A percentile compares a stretch with the other conserved stretches of the same genome.
phyloP scores from a whole-genome alignment of 2,888 invertebrate species.

The Platycheirus albimanus region DNA sequence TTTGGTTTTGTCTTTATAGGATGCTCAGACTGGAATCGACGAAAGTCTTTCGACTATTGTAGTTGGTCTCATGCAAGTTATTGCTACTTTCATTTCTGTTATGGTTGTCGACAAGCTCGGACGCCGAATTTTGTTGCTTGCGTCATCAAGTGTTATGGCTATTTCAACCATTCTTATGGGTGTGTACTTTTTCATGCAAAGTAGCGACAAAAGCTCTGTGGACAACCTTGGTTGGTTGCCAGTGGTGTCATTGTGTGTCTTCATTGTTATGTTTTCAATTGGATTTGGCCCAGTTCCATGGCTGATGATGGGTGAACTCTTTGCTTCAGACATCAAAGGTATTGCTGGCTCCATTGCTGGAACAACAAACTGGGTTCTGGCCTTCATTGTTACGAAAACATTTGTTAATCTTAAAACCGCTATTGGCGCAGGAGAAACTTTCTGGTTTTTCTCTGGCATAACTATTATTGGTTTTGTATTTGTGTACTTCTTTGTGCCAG shows the following conservation, averaged over 20 bases:
- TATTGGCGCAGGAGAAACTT: constrained; percentile 86
- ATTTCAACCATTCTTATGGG: constrained; percentile 88
- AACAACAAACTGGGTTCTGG: constrained; percentile 91
- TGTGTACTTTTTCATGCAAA: constrained; percentile 86
- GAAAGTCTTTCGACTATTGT: constrained; percentile 88
- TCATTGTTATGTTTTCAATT: constrained; percentile 91
- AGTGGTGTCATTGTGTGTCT: constrained; percentile 88
- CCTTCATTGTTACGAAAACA: constrained; percentile 91
- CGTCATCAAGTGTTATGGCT: constrained; percentile 88
- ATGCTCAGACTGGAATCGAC: constrained; percentile 83
- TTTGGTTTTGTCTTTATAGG: constrained; percentile 75
- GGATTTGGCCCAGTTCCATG: constrained; percentile 93
- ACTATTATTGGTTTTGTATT: constrained; percentile 87
- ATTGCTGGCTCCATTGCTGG: constrained; percentile 90
- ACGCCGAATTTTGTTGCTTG: constrained; percentile 88
- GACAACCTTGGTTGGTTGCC: constrained; percentile 88
- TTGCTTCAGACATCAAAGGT: constrained; percentile 90
- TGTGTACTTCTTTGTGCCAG: constrained; percentile 86
- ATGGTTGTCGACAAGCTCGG: constrained; percentile 92
- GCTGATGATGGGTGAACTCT: constrained; percentile 91
- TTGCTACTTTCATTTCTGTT: constrained; percentile 87
- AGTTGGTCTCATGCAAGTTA: constrained; percentile 92
- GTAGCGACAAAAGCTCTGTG: constrained; percentile 81
- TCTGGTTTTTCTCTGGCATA: constrained; percentile 89
- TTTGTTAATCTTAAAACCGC: constrained; percentile 85